Evolutionary conservation across 1,140 invertebrate genomes (phyloP), one percentile per base, ranked within the genome.

Genomic region (Eumaeus atala): DNA sequence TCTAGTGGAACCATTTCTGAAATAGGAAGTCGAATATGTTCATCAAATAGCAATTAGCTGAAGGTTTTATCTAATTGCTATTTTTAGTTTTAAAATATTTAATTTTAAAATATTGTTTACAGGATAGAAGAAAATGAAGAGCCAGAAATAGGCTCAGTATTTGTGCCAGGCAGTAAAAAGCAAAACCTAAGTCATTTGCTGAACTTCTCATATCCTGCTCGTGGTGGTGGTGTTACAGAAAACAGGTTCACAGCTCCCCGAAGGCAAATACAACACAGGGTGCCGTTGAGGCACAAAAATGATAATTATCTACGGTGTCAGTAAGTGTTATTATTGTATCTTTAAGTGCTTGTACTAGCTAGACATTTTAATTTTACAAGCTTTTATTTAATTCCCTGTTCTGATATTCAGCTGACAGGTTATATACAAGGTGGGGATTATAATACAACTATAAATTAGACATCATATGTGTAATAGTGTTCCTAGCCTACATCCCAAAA

Each of bases 241-340:
- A 58, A 69, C 28, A 72, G 74, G 50, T 66, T 66, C 49, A 62
- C 61, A 37, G 70, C 72, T 64, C 62, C 77, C 67, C 67, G 84
- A 61, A 70, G 77, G 47, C 67, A 65, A 16, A 59, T 34, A 9
- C 63, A 69, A 11, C 68, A 72, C 18, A 48, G 74, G 84, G 68
- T 77, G 82, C 71, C 87, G 33, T 90, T 92, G 66, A 93, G 93
- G 72, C 97, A 96, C 82, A 96, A 95, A 84, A 95, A 78, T 71
- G 80, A 98, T 79, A 93, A 96, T 69, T 98, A 96, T 83, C 87
- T 98, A 35, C 95, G 97, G 88, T 96, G 96, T 35, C 97, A 97
- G 95, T 97, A 90, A 89, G 83, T 72, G 14, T 18, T 52, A 40
- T 51, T 9, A 36, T 33, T 49, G 6, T 7, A 14, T 11, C 21